phyloP scores from a whole-genome alignment of 2,797 vertebrate genomes.

The Anguilla anguilla region DNA sequence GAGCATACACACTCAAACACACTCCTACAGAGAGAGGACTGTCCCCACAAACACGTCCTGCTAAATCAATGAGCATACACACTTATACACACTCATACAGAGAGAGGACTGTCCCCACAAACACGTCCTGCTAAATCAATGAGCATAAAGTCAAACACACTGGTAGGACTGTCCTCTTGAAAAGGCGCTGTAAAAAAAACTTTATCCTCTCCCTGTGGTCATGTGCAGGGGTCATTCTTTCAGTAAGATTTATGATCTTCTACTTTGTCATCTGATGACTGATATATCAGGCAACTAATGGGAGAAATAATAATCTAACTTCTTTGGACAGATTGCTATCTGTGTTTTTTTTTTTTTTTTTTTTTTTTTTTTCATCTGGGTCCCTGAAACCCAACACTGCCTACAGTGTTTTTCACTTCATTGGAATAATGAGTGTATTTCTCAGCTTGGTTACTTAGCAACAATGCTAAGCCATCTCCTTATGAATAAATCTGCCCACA shows the following conservation, averaged over 20 bases:
- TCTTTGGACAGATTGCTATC: background rate
- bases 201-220: conserved; percentile 1
- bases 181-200: background rate
- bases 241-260: conserved; percentile 29
- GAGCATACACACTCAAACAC: background rate
- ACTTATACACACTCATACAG: too few species aligned
- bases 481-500: conserved; percentile 31
- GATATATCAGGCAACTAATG: background rate
- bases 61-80: too few species aligned
- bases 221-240: too few species aligned
- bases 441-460: conserved; percentile 39
- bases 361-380: background rate
- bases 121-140: too few species aligned
- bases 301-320: conserved; percentile 21
- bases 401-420: background rate
- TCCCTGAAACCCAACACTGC: background rate
- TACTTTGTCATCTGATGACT: background rate
- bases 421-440: conserved; percentile 30
- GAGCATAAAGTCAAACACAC: too few species aligned
- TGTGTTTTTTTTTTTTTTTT: too few species aligned
- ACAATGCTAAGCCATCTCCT: conserved; percentile 24
- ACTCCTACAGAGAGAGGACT: background rate
- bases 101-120: too few species aligned
- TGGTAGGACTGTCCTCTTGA: background rate
- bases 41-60: too few species aligned